Evolutionary conservation across 2,113 vertebrate species (phyloP).

Genomic region (Silurus asotus): DNA sequence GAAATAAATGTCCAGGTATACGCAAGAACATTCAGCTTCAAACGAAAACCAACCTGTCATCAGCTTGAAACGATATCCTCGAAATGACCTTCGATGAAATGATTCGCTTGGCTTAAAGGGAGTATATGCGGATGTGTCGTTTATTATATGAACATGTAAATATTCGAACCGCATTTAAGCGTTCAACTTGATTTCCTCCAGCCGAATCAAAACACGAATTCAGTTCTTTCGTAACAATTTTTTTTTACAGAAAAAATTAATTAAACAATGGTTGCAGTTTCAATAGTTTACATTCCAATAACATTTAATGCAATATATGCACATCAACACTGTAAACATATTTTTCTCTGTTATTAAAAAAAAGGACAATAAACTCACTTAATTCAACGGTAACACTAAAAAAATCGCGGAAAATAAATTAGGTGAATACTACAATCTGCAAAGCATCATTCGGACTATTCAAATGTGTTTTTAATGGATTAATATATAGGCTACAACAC

Average conservation of each 20-base stretch:
- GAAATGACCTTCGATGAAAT: constrained; percentile 2
- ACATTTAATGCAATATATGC: not conserved
- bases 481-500: not conserved
- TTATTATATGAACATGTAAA: constrained; percentile 18
- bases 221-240: not conserved
- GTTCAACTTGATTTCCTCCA: not conserved
- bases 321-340: not conserved
- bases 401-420: not conserved
- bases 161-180: not conserved
- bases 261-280: not conserved
- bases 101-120: constrained; percentile 23
- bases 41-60: constrained; percentile 46
- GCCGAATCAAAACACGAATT: not conserved
- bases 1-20: constrained; percentile 27
- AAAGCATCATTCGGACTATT: not conserved
- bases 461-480: not conserved
- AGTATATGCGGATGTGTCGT: not conserved
- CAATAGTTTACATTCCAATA: not conserved
- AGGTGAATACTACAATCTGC: not conserved
- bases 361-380: not conserved
- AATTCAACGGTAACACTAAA: not conserved
- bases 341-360: not conserved
- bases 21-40: constrained; percentile 40
- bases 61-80: not conserved
- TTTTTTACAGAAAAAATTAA: not conserved